A percentile compares a stretch with the other conserved stretches of the same genome.
Conservation (phyloP, 2,888 invertebrate genomes). For the Elegia similella region DNA sequence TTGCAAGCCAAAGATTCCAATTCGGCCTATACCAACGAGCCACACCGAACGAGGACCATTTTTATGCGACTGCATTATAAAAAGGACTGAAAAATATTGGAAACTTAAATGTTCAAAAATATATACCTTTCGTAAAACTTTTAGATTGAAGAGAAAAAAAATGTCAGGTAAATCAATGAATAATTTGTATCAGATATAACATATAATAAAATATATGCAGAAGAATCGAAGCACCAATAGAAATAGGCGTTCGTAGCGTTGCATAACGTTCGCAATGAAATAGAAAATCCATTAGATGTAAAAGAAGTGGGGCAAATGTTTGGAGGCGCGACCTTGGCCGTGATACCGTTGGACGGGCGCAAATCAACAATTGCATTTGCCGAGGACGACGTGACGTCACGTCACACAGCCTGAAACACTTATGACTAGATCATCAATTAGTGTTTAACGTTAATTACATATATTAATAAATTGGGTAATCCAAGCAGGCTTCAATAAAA, state of each 20-base stretch:
- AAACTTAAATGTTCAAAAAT: not conserved
- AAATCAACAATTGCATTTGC: conserved; percentile 71
- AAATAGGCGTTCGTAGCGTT: not conserved
- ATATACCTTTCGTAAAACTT: no score
- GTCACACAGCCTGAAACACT: conserved; percentile 25
- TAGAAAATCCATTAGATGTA: conserved; percentile 27
- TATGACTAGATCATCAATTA: not conserved
- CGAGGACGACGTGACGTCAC: conserved; percentile 56
- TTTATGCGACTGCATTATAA: conserved; percentile 34
- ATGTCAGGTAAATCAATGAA: not conserved
- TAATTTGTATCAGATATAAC: not conserved
- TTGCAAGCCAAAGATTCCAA: conserved; percentile 52
- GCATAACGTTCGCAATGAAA: conserved; percentile 18
- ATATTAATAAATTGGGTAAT: no score
- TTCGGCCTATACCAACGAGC: conserved; percentile 44
- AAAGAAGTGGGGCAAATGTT: conserved; percentile 52
- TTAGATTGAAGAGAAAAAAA: not conserved
- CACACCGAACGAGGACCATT: conserved; percentile 34
- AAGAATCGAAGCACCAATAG: not conserved
- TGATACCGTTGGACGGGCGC: conserved; percentile 62
- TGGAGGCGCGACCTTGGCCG: conserved; percentile 67
- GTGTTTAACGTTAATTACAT: not conserved
- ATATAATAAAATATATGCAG: not conserved
- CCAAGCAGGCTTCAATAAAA: no score
- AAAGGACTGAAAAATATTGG: not conserved